phyloP scores from a whole-genome alignment of 2,888 invertebrate genomes.

The Pyrrhosoma nymphula region DNA sequence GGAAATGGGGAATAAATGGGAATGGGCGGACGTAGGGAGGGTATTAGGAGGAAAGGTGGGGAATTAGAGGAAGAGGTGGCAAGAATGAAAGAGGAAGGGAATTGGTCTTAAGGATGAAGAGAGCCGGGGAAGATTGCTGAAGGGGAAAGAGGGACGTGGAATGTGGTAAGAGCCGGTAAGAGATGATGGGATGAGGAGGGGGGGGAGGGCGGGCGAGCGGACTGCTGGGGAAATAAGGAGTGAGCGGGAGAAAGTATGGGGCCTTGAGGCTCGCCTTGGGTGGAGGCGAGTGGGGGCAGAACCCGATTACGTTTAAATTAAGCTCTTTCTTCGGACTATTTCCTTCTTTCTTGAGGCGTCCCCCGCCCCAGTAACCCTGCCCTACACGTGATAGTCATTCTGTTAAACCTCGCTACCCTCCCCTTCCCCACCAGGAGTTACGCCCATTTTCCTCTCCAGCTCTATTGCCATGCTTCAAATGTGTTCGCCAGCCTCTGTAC shows the following conservation, averaged over 20 bases:
- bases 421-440: background rate
- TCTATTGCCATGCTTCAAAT: background rate
- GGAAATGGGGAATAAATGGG: conserved; percentile 30
- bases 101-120: conserved; percentile 32
- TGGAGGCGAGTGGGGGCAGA: background rate
- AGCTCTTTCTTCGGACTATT: conserved; percentile 67
- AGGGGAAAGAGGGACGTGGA: background rate
- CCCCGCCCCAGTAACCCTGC: background rate
- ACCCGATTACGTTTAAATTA: conserved; percentile 67
- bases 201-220: background rate
- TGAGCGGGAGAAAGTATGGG: background rate
- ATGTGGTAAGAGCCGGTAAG: background rate
- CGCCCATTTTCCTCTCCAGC: background rate
- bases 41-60: conserved; percentile 1
- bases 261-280: background rate
- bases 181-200: background rate
- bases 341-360: conserved; percentile 51
- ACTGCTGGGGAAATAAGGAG: background rate
- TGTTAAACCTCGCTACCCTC: conserved; percentile 28
- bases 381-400: conserved; percentile 64
- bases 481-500: background rate
- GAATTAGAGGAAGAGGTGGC: conserved; percentile 11
- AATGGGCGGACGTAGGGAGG: background rate
- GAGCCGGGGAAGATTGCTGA: conserved; percentile 17
- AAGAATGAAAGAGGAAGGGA: conserved; percentile 36